Evolutionary conservation across 2,113 vertebrate species (phyloP).

Genomic region (Python bivittatus): DNA sequence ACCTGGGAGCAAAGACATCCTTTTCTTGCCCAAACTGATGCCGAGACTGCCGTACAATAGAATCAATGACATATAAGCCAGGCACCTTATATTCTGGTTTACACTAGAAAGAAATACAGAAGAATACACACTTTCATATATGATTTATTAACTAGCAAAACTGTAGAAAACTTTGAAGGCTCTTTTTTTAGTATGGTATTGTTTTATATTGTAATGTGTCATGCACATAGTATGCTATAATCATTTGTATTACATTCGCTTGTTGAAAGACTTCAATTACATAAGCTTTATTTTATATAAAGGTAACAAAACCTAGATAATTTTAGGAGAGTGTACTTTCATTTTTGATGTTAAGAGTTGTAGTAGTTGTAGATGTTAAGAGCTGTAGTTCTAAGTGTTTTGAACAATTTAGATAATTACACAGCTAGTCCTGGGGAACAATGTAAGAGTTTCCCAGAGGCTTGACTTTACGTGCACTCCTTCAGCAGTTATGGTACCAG

Average conservation of each 20-base stretch:
- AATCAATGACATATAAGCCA: slow-evolving; percentile 97
- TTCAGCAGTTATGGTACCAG: background rate
- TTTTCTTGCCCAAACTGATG: slow-evolving; percentile 99
- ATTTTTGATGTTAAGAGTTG: background rate
- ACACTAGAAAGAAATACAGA: slow-evolving; percentile 77
- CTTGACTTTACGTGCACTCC: background rate
- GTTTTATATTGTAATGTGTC: background rate
- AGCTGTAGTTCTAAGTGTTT: background rate
- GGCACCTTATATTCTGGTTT: slow-evolving; percentile 99
- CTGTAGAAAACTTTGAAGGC: background rate
- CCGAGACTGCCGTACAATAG: slow-evolving; percentile 95
- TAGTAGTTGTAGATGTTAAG: background rate
- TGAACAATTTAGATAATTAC: background rate
- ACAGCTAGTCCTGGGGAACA: background rate
- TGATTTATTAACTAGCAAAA: background rate
- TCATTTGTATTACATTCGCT: background rate
- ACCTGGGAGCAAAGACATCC: slow-evolving; percentile 96
- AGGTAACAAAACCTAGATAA: background rate
- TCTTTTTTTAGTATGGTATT: background rate
- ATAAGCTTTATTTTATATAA: background rate
- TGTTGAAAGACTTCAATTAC: background rate
- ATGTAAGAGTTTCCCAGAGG: background rate
- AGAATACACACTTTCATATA: background rate
- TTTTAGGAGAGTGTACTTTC: background rate
- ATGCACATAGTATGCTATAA: background rate